Percentiles rank a stretch among this genome's conserved stretches.
These are phyloP conservation scores for Fistularia tabacaria DNA, from an alignment of 2,797 vertebrate genomes.

Conservation along the genomic window DNA sequence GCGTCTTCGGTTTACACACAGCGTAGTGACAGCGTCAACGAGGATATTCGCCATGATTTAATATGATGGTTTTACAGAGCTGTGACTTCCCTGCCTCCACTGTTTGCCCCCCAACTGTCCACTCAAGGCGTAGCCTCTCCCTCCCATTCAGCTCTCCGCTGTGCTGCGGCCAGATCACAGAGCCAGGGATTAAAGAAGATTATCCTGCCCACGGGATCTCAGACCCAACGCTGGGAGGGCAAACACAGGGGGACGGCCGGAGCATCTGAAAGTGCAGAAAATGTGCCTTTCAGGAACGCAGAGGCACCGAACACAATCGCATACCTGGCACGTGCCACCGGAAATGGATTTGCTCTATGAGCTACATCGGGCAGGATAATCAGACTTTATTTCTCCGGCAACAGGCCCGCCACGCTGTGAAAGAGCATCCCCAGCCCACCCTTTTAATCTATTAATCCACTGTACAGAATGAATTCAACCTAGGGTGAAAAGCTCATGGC, in stretches of 20 bases:
- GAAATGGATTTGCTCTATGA: slow-evolving; percentile 49
- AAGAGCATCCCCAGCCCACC: slow-evolving; percentile 15
- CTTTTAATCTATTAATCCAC: slow-evolving; percentile 50
- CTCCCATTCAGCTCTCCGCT: slow-evolving; percentile 31
- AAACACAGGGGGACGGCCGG: slow-evolving; percentile 26
- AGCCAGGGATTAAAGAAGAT: slow-evolving; percentile 71
- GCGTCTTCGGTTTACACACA: background rate
- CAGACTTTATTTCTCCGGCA: slow-evolving; percentile 42
- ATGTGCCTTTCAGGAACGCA: slow-evolving; percentile 45
- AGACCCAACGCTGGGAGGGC: slow-evolving; percentile 29
- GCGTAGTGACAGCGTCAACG: too few species aligned
- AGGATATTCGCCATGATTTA: background rate
- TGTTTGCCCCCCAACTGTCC: slow-evolving; percentile 6
- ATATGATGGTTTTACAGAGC: slow-evolving; percentile 6
- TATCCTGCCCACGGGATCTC: slow-evolving; percentile 61
- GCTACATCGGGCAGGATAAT: slow-evolving; percentile 36
- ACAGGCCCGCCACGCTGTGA: slow-evolving; percentile 32
- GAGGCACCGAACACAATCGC: slow-evolving; percentile 37
- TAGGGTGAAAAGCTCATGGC: slow-evolving; percentile 20
- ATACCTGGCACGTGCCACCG: slow-evolving; percentile 54
- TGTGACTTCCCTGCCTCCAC: background rate
- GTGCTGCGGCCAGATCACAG: slow-evolving; percentile 58
- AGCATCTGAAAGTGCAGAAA: slow-evolving; percentile 44
- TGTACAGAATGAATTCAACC: slow-evolving; percentile 36
- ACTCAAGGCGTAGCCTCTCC: slow-evolving; percentile 16